Evolutionary conservation across 2,797 vertebrate species (phyloP), one percentile per base, ranked within the genome.

Genomic region (Mus caroli): DNA sequence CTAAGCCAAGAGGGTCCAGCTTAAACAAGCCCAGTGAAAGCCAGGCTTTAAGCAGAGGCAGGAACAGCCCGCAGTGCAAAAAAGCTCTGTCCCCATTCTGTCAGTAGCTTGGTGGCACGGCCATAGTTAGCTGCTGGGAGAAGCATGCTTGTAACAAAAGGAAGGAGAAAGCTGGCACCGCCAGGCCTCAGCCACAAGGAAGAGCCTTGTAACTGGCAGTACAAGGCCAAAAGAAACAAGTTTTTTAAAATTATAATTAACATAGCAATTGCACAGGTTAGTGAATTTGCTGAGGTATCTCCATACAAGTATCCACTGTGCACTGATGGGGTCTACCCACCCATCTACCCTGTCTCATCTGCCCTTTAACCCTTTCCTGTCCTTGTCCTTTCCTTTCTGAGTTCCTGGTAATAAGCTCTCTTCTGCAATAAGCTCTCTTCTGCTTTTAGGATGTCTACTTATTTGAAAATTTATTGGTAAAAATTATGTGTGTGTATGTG

Each of bases 91-190:
- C 14, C 64, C n/a, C 14, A 0, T 19, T 34, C 5, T 26, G 24
- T 58, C 52, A 43, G 60, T 56, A 43, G n/a, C 10, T 0, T 0
- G 40, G 37, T 37, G 37, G 19, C 60, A 2, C 0, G 10, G 52
- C 56, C 43, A 0, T 10, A 26, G 52, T 60, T 50, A 73, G 77
- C 75, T 20, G 12, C 58, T 46, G 75, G 80, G 28, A 56, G 60
- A 54, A 28, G 15, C 50, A 43, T 22, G 17, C 37, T 43, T 6
- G 5, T 46, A 46, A 64, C 34, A 28, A 67, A 78, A 7, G 28
- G 43, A 28, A 54, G 37, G n/a, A 26, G 20, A 31, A 46, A 71
- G 0, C 40, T 5, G 13, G 17, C 2, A 34, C 26, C 22, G 3
- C 34, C 34, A 56, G 15, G 31, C 6, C 1, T 24, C 10, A 0